Base-by-base conservation (phyloP, 2,888 invertebrate genomes). In the Megastigmus dorsalis region DNA sequence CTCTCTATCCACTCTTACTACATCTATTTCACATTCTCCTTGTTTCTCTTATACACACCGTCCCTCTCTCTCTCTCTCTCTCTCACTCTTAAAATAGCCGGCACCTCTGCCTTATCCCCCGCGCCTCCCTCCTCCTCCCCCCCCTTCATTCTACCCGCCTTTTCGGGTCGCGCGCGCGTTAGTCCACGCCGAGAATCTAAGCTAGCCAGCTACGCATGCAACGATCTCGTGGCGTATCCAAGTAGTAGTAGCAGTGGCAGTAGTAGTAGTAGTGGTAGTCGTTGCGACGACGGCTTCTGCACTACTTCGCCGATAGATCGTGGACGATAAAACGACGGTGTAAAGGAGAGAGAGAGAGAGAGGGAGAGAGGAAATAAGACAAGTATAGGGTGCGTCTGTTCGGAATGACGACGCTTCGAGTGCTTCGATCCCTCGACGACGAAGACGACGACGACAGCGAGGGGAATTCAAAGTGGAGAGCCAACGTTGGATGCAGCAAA, bases 111-210 rank as follows among this genome's bases (percentile, higher is more conserved):
- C 41, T 26, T n/a, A n/a, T 7, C n/a, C 26, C 75, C 78, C 79
- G 62, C 79, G 82, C 80, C 82, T 69, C 83, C 80, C 82, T 69
- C 80, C 62, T 43, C 75, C 70, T 74, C 76, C 36, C 79, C 81
- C 78, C 76, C n/a, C n/a, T n/a, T n/a, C n/a, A n/a, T n/a, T n/a
- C n/a, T n/a, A 80, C 79, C 80, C 80, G 82, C 82, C 84, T 84
- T 85, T 84, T 84, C 83, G 81, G 83, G 82, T 52, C 54, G 48
- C 65, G 33, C 57, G 62, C 54, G 30, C 43, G 45, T 70, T 71
- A 71, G 70, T 71, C 45, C 30, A 74, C 57, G 33, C 30, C 33
- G 69, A 50, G 69, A 66, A 65, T 59, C 66, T 65, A 74, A 74
- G 70, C 69, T 65, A 9, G 65, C 54, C 45, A 38, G 70, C 65